Base-by-base conservation (phyloP, 1,140 invertebrate species). In the Bombus sylvicola region DNA sequence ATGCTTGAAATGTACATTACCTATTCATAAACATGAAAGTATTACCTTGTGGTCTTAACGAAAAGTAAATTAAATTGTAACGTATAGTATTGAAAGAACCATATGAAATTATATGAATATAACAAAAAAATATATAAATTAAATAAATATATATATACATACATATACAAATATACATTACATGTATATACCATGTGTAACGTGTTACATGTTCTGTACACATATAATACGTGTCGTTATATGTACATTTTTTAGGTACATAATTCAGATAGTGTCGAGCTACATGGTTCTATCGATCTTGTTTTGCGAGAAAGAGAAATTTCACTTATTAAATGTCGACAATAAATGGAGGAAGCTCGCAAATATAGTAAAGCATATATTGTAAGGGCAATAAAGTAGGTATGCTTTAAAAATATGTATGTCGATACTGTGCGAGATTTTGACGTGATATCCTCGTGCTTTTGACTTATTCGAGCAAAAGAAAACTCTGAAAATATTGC, bases 271-370 rank as follows among this genome's bases (percentile, higher is more conserved):
- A 76, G 81, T 39, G 64, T 41, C 59, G 34, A 74, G 47, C 57
- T 77, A 64, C 34, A 57, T 86, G 66, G 41, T 47, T 85, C 39
- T 34, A 83, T 85, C 43, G 25, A 85, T 81, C 43, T 66, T 82
- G 25, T 84, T 72, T 81, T 62, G 87, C 66, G 41, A 89, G 91
- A 91, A 76, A 57, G 6, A 28, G 12, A 78, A 92, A 84, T 90
- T 92, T 94, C 91, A 93, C 93, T 94, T 94, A 94, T 89, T 91
- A 91, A 53, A 39, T 92, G 92, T 90, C 86, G 94, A 94, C 94
- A 95, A 95, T 94, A 94, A 94, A 74, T 31, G 6, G 75, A 84
- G 28, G 79, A 90, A 88, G 82, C 90, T 90, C 86, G 88, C 64
- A 37, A 82, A 88, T 87, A 43, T 79, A 93, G 89, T 90, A 90